Base-by-base conservation (phyloP, 2,113 vertebrate genomes). In the Recurvirostra avosetta region DNA sequence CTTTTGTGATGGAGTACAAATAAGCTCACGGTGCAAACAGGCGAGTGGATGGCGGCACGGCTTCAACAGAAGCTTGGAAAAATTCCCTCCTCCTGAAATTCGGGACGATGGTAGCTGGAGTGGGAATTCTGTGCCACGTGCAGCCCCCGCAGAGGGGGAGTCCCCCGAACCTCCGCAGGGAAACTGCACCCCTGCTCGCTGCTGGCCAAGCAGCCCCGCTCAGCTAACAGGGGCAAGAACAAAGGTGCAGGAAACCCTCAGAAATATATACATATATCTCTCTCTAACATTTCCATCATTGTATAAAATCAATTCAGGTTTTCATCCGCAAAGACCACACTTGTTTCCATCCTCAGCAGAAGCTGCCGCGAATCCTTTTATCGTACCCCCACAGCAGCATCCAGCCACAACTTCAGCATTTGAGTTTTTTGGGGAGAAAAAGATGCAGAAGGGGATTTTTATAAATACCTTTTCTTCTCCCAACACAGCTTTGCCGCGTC, bases 21-120 rank as follows among this genome's bases (percentile, higher is more conserved):
- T 4, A 32, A 65, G 21, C 11, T 50, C 38, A 50, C 0, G 5
- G 21, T 30, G 26, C 50, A n/a, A 11, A 62, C 5, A 47, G n/a
- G 7, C 6, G 4, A 23, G 34, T 1, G 10, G 40, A 18, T 1
- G 1, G 40, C 4, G 3, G 34, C 25, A 41, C 1, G 10, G 34
- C 65, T 71, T 58, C 36, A 43, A 11, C 8, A 34, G 9, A 27
- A 50, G 38, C 23, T 43, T 21, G 30, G 49, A 36, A 30, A 63
- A 40, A 20, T 61, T 34, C 45, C 8, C 50, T 49, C 18, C 65
- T 62, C 40, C 45, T 29, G 49, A 29, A 13, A 8, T 4, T 32
- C 5, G 49, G 58, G 50, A 20, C 5, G 13, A 62, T 2, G 13
- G 29, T 7, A 27, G 34, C 11, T 23, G 38, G 18, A 9, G 38